Evolutionary conservation across 2,888 invertebrate species (phyloP), one percentile per base, ranked within the genome.

Genomic region (Tipula unca): DNA sequence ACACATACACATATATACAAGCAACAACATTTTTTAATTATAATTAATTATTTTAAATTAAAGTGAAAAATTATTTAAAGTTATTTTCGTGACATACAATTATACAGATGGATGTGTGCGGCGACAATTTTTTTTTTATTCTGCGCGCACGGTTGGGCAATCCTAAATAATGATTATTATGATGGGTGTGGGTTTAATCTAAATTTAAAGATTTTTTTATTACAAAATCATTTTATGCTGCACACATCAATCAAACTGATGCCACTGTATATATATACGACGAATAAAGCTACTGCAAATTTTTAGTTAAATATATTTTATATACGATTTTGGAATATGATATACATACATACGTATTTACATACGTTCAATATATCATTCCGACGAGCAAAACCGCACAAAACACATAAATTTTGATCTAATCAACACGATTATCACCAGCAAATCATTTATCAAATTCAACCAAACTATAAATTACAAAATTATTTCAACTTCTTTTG

Each of bases 391-490:
- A 69, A 69, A 69, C 69, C 69, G 69, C 69, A 69, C 69, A 69
- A 69, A 32, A 69, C 69, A 69, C 25, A 69, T 69, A 69, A 69
- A 69, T 69, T 69, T 4, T 69, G 69, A 69, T 69, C 69, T 69
- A 69, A 69, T 69, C 69, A 69, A 69, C 69, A 69, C 69, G 69
- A 69, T 69, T 69, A 69, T 69, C 69, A 69, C 69, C 69, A 69
- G 69, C 69, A 69, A 69, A 69, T 69, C 69, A 69, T 69, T 69
- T 69, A 69, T 69, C 69, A 69, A 69, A 69, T 25, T 69, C 69
- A 69, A 69, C 69, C 69, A 69, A 69, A 69, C 69, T 6, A 69
- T 69, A 69, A 69, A 69, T 69, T 69, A 69, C 25, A 69, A 20
- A 69, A 69, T 5, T 17, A 48, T 48, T 48, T 48, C 17, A 48